These are phyloP conservation scores for Rhinatrema bivittatum DNA, from an alignment of 2,797 vertebrate species.

Conservation along the genomic window DNA sequence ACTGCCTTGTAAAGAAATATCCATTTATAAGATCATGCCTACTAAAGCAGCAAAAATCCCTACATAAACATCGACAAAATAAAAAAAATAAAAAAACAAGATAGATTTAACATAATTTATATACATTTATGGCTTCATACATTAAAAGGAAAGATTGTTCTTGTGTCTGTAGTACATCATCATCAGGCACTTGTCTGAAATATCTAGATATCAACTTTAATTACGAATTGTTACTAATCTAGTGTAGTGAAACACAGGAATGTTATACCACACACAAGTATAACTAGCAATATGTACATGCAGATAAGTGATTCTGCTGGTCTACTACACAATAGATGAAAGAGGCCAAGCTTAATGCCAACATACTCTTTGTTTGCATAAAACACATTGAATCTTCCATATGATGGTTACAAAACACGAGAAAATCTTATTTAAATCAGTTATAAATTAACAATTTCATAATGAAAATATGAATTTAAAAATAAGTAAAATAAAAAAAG, in stretches of 20 bases:
- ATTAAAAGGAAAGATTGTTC: constrained; percentile 73
- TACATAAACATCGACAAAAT: constrained; percentile 27
- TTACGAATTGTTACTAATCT: constrained; percentile 40
- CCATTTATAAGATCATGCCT: no score
- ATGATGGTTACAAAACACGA: constrained; percentile 55
- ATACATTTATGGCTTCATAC: constrained; percentile 86
- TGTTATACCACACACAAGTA: constrained; percentile 29
- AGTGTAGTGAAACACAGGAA: constrained; percentile 32
- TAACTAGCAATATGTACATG: constrained; percentile 43
- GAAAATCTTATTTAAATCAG: constrained; percentile 62
- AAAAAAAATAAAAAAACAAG: constrained; percentile 46
- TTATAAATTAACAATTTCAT: constrained; percentile 81
- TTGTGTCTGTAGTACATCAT: constrained; percentile 65
- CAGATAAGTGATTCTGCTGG: constrained; percentile 37
- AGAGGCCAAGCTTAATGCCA: constrained; percentile 28
- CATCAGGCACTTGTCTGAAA: constrained; percentile 70
- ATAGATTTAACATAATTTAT: constrained; percentile 70
- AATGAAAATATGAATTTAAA: constrained; percentile 60
- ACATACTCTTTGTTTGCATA: constrained; percentile 61
- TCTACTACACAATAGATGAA: constrained; percentile 24
- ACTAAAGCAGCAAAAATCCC: constrained; percentile 10
- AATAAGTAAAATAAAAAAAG: constrained; percentile 48
- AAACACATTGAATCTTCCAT: constrained; percentile 63
- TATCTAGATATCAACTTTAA: constrained; percentile 44
- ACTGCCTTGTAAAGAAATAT: no score